phyloP scores from a whole-genome alignment of 2,888 invertebrate genomes.

The Pammene fasciana region DNA sequence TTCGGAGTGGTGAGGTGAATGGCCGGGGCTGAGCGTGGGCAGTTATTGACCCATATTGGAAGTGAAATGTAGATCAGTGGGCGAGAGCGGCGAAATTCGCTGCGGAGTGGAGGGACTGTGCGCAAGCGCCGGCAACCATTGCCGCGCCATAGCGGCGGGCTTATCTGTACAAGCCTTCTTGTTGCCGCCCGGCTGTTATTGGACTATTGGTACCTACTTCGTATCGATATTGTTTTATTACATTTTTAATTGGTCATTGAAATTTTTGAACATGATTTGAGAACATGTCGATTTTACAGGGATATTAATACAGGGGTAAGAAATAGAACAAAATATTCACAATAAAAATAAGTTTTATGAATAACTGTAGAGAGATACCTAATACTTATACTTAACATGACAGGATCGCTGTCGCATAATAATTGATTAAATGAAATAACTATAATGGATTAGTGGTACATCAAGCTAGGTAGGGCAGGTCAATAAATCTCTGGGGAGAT shows the following conservation, averaged over 20 bases:
- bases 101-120: slow-evolving; percentile 61
- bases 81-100: slow-evolving; percentile 82
- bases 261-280: too few relatives aligned
- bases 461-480: neutral
- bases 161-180: slow-evolving; percentile 17
- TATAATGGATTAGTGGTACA: too few relatives aligned
- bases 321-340: too few relatives aligned
- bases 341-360: too few relatives aligned
- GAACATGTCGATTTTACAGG: neutral
- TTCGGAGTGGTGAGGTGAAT: slow-evolving; percentile 82
- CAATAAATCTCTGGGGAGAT: slow-evolving; percentile 10
- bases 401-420: too few relatives aligned
- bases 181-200: slow-evolving; percentile 19
- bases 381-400: too few relatives aligned
- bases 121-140: slow-evolving; percentile 46
- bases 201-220: slow-evolving; percentile 7
- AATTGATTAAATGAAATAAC: too few relatives aligned
- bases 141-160: slow-evolving; percentile 44
- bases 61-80: slow-evolving; percentile 84
- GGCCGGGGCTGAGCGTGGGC: slow-evolving; percentile 83
- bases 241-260: neutral
- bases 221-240: slow-evolving; percentile 3
- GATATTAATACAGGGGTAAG: neutral
- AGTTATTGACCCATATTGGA: slow-evolving; percentile 83
- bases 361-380: too few relatives aligned